Base-by-base conservation (phyloP, 2,888 invertebrate species). In the Diaprepes abbreviatus region DNA sequence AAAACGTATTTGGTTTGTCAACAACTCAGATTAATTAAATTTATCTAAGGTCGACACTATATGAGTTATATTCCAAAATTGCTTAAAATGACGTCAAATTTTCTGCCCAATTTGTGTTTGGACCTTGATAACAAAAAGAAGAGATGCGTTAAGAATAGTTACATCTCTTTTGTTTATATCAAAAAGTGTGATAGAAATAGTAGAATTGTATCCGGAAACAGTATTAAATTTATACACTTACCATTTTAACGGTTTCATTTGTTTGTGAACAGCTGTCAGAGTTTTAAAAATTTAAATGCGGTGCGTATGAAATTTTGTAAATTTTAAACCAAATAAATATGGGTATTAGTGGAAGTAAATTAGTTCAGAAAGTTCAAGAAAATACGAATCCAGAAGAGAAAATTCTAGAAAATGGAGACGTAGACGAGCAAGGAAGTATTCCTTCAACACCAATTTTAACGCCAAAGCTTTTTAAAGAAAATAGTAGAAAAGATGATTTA, bases 381-480 rank as follows among this genome's bases (percentile, higher is more conserved):
- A 59, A 6, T n/a, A 71, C 17, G 74, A 75, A 19, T 48, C 10
- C n/a, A n/a, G 21, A 43, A 9, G n/a, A 43, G n/a, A 72, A 75
- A 52, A n/a, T 67, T n/a, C 40, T 71, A n/a, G 66, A 73, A 28
- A 14, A 48, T 28, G 16, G 7, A 2, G 28, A 14, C 16, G 5
- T 12, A 19, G 48, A 58, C 5, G 58, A 36, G 16, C 28, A 43
- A 28, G 59, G 40, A 31, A 77, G 73, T 54, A 38, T 75, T 31
- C 77, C 77, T 4, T 74, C 78, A 1, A 76, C 78, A 14, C 79
- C 79, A 16, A 78, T 78, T 66, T 71, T 77, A 66, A 75, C 78
- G n/a, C 72, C 75, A 14, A 74, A 72, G 70, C 14, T 14, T 28
- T 55, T 54, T 28, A 40, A 54, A 38, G 66, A 73, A 59, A 62